Evolutionary conservation across 2,113 vertebrate genomes (phyloP), one percentile per base, ranked within the genome.

Genomic region (Bombycilla garrulus): DNA sequence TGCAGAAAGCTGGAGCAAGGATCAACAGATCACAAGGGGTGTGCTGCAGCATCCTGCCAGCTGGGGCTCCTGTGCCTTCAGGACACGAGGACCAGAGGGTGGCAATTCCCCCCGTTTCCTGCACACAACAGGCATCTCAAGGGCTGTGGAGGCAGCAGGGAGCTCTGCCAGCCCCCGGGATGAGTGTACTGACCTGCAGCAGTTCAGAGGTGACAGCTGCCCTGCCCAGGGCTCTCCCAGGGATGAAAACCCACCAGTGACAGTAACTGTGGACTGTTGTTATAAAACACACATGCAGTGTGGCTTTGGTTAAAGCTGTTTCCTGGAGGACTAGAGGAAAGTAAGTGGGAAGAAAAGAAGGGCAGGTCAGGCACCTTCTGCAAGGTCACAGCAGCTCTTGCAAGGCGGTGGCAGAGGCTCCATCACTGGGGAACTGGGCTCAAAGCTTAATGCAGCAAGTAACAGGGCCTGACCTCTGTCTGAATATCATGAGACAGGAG

Each of bases 11-110:
- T 38, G 70, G 38, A 62, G 33, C 16, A 22, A 51, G 19, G 62
- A 51, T 11, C 48, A 35, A 13, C 3, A 3, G 28, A 62, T 40
- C 62, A 45, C 0, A 0, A 4, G 61, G n/a, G 5, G 1, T 17
- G 1, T 17, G 53, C 50, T 29, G 76, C 38, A 24, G 40, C 35
- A 8, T 10, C 8, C 38, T 0, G 0, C 33, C 61, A 54, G 50
- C 45, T 15, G 24, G 3, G 5, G 35, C 51, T 58, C 40, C 44
- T 2, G 44, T 14, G 36, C 22, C 3, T 17, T 33, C 35, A 4
- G 51, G 33, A 51, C 51, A 42, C 33, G 22, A 36, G 9, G 33
- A 16, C 0, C 0, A 31, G 35, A 36, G 42, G 62, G 48, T 6
- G 16, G 58, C 4, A 2, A 40, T 26, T 51, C 44, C 19, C 19